Base-by-base conservation (phyloP, 2,113 vertebrate genomes). In the Baryphthengus martii region DNA sequence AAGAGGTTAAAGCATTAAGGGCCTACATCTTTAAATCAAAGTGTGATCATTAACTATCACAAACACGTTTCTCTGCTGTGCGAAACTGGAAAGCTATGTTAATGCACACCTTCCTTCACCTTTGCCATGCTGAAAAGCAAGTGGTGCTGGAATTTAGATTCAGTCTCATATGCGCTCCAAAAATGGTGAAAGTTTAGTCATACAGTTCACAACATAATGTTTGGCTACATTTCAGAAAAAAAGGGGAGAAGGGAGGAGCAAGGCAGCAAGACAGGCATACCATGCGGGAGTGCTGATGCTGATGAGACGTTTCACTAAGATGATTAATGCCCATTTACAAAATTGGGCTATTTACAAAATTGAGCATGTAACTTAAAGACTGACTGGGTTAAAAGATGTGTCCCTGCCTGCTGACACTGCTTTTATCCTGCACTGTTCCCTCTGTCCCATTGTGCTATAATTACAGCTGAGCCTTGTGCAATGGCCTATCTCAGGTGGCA, bases 1-100 rank as follows among this genome's bases (percentile, higher is more conserved):
- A 76, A 89, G 42, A 62, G 66, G 86, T 95, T 66, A 93, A 79
- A 97, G 59, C 53, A 88, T 86, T 39, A n/a, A 33, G 24, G 9
- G n/a, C n/a, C n/a, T n/a, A n/a, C n/a, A n/a, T 74, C 82, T 97
- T 95, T 92, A 97, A 97, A 97, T 90, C 67, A 63, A 95, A 97
- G 40, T 14, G 10, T 52, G 53, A 90, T 87, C 68, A 13, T 96
- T 96, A 96, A 85, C 73, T 91, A 82, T 72, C 35, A n/a, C 2
- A 11, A 74, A 37, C 24, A 40, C 31, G 2, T 31, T 10, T 79
- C 79, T 67, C 33, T 81, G 62, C 78, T 33, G 2, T 37, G 35
- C 95, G 74, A 93, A 95, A 92, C 55, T 49, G 72, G 29, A 24
- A 89, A 85, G 45, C 49, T 84, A 3, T 4, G 6, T 89, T 79